These are phyloP conservation scores for Beaufortia kweichowensis DNA, from an alignment of 2,113 vertebrate species.

Conservation along the genomic window DNA sequence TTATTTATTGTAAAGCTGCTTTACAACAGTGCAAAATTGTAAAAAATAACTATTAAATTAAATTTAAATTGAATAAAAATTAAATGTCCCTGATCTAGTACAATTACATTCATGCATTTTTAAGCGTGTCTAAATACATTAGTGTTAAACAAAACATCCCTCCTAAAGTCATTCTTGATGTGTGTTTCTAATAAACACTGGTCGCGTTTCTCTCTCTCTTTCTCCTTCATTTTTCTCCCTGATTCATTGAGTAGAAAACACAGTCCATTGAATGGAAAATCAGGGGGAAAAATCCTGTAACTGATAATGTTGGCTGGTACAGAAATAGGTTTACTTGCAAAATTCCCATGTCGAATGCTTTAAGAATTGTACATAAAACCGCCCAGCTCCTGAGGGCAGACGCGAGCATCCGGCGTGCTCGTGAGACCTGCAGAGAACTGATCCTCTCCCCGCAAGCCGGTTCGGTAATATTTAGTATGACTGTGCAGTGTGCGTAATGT, in stretches of 20 bases:
- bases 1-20: no score
- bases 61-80: no score
- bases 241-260: constrained; percentile 64
- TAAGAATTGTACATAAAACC: constrained; percentile 54
- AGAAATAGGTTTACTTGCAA: constrained; percentile 60
- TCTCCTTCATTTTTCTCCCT: neutral
- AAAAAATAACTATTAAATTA: no score
- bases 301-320: constrained; percentile 57
- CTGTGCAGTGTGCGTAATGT: constrained; percentile 18
- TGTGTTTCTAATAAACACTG: constrained; percentile 18
- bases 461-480: constrained; percentile 37
- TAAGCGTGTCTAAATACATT: no score
- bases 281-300: constrained; percentile 55
- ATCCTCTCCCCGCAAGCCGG: constrained; percentile 1
- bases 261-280: constrained; percentile 63
- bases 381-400: constrained; percentile 56
- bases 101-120: no score
- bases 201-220: neutral
- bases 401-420: constrained; percentile 42
- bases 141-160: neutral
- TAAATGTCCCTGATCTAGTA: no score
- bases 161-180: neutral
- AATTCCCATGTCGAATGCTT: constrained; percentile 63
- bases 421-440: neutral
- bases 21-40: no score